These are phyloP conservation scores for Oxyteleia sp. DNA, from an alignment of 2,888 invertebrate genomes.

Conservation along the genomic window DNA sequence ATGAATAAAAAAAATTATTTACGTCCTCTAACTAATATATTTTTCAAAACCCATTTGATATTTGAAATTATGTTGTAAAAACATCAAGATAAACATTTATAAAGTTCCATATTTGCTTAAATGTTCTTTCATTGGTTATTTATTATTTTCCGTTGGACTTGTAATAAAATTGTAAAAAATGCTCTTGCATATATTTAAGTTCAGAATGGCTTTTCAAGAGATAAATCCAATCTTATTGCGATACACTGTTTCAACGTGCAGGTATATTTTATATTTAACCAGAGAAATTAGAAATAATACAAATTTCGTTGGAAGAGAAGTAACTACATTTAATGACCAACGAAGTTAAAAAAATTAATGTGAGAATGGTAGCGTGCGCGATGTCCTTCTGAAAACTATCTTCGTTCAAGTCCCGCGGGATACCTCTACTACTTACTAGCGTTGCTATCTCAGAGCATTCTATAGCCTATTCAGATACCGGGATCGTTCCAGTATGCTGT, in stretches of 20 bases:
- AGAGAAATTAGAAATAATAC: background rate
- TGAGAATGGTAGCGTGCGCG: slow-evolving; percentile 83
- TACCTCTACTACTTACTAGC: slow-evolving; percentile 82
- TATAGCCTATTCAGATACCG: slow-evolving; percentile 87
- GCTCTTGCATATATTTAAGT: background rate
- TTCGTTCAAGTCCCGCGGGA: slow-evolving; percentile 86
- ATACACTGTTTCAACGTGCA: too few relatives aligned
- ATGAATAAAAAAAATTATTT: too few relatives aligned
- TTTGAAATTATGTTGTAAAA: too few relatives aligned
- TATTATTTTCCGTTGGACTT: too few relatives aligned
- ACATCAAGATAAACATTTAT: too few relatives aligned
- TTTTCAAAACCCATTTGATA: too few relatives aligned
- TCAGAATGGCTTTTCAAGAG: background rate
- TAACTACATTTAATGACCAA: slow-evolving; percentile 24
- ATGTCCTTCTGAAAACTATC: slow-evolving; percentile 87
- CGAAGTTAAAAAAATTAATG: slow-evolving; percentile 58
- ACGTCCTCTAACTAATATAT: too few relatives aligned
- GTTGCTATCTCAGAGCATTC: slow-evolving; percentile 87
- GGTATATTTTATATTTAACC: background rate
- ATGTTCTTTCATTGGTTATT: too few relatives aligned
- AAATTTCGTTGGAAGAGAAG: slow-evolving; percentile 35
- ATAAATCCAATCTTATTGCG: background rate
- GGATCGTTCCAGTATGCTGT: slow-evolving; percentile 81
- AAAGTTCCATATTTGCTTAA: too few relatives aligned
- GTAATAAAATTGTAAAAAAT: too few relatives aligned